A percentile compares a stretch with the other conserved stretches of the same genome.
Evolutionary conservation across 2,888 invertebrate species (phyloP).

Genomic region (Panopea generosa): DNA sequence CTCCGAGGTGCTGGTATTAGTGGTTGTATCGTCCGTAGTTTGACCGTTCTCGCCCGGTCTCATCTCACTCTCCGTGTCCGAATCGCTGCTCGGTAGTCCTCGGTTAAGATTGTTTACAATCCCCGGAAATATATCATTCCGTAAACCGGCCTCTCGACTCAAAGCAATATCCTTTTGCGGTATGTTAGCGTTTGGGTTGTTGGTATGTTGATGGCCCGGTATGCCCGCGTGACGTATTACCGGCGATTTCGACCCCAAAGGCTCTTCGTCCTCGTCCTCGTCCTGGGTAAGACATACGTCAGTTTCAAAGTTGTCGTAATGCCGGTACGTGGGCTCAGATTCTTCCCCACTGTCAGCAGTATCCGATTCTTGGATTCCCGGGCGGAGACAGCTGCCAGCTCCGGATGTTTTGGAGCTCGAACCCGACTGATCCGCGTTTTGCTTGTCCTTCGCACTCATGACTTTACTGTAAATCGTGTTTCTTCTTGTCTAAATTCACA

Average conservation of each 20-base stretch:
- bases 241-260: slow-evolving; percentile 32
- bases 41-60: slow-evolving; percentile 52
- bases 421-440: background rate
- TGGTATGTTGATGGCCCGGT: background rate
- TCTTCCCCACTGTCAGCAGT: slow-evolving; percentile 70
- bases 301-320: slow-evolving; percentile 71
- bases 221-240: slow-evolving; percentile 2
- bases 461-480: too few species aligned
- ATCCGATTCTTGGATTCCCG: slow-evolving; percentile 69
- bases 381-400: slow-evolving; percentile 45
- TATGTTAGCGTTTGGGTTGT: slow-evolving; percentile 20
- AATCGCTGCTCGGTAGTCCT: slow-evolving; percentile 66
- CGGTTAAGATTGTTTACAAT: slow-evolving; percentile 37
- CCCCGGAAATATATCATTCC: slow-evolving; percentile 12
- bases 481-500: too few species aligned
- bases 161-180: background rate
- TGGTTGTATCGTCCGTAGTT: slow-evolving; percentile 64
- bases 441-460: too few species aligned
- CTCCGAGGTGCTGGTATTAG: slow-evolving; percentile 65
- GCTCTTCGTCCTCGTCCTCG: slow-evolving; percentile 69
- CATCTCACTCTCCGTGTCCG: slow-evolving; percentile 66
- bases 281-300: slow-evolving; percentile 70
- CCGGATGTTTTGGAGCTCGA: background rate
- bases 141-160: background rate
- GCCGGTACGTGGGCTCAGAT: slow-evolving; percentile 67